Evolutionary conservation across 2,113 vertebrate species (phyloP).

Genomic region (Ophiodon elongatus): DNA sequence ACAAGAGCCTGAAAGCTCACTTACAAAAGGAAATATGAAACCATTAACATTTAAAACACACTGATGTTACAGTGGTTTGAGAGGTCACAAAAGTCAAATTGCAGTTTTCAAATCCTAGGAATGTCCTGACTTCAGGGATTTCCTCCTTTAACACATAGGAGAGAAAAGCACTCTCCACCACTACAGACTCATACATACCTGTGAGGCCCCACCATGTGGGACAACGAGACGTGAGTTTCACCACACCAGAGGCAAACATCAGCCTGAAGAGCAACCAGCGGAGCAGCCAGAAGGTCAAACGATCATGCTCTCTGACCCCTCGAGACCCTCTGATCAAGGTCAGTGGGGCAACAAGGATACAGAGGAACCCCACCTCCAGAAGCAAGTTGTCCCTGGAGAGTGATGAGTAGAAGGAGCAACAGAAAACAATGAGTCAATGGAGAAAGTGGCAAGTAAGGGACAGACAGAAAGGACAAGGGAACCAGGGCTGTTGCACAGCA

Average conservation of each 20-base stretch:
- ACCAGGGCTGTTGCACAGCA: slow-evolving; percentile 18
- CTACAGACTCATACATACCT: slow-evolving; percentile 75
- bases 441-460: background rate
- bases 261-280: slow-evolving; percentile 96
- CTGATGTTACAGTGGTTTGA: background rate
- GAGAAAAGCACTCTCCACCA: background rate
- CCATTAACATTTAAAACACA: background rate
- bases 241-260: slow-evolving; percentile 95
- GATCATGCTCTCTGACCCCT: slow-evolving; percentile 80
- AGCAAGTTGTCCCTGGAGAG: slow-evolving; percentile 91
- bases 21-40: background rate
- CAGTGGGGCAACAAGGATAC: slow-evolving; percentile 89
- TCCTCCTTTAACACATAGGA: background rate
- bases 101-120: background rate
- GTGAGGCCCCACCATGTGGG: slow-evolving; percentile 97
- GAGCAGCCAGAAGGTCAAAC: slow-evolving; percentile 89
- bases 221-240: slow-evolving; percentile 94
- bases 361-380: slow-evolving; percentile 92
- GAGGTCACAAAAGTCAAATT: background rate
- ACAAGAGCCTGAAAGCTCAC: background rate
- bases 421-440: background rate
- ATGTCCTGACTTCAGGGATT: background rate
- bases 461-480: background rate
- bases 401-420: background rate
- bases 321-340: slow-evolving; percentile 70